Evolutionary conservation across 2,797 vertebrate genomes (phyloP), one percentile per base, ranked within the genome.

Genomic region (Gobio occitaniae): DNA sequence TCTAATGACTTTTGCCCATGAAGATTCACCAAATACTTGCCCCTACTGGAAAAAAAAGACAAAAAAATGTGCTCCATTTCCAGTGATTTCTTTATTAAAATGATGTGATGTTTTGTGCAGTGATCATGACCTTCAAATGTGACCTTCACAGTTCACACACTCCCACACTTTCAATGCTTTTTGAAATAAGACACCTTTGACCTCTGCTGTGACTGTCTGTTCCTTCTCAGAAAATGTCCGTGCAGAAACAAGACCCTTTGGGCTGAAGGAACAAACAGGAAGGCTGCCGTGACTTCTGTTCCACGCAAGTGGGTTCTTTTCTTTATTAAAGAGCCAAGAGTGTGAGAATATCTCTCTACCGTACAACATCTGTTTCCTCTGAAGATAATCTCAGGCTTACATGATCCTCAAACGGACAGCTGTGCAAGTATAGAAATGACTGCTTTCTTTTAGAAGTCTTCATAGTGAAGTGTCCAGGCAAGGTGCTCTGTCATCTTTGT

Each of bases 361-460:
- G n/a, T 80, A 69, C 56, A 25, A 70, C 81, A 66, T 79, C 87
- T 86, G 80, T 82, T 85, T 56, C 69, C 50, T 86, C 83, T 78
- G 68, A 65, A 74, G 84, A 54, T 82, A 68, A 85, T 44, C 84
- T 81, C 78, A 86, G 78, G 44, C 74, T 78, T 76, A 66, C 63
- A 78, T 38, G 81, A 71, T 69, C 56, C 84, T 80, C 41, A 61
- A 68, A 77, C 36, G 11, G 78, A 82, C 82, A 81, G 61, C 72
- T 76, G 56, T 41, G 48, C 17, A 48, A 78, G 69, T 17, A 19
- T 48, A 66, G 54, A 75, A 70, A 59, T 16, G 52, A 48, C 41
- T 76, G 25, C 82, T 59, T 81, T 80, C 65, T 68, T 72, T 54
- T 63, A 17, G 54, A 50, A 70, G 17, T 54, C 74, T 69, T 74